These are phyloP conservation scores for Chaenogobius annularis DNA, from an alignment of 2,113 vertebrate genomes.

Conservation along the genomic window DNA sequence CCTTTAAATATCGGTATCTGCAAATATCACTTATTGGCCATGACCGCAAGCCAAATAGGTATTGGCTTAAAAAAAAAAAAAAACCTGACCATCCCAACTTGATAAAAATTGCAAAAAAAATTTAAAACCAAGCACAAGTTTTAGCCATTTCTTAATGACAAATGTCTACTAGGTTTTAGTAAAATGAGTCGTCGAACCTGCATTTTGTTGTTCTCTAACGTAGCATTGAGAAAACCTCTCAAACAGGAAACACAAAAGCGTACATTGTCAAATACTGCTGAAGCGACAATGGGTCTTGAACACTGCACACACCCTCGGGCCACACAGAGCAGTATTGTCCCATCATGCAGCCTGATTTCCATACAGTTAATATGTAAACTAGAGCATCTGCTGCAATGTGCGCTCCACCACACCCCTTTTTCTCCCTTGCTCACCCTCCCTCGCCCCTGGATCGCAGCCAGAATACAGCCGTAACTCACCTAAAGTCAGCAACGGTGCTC, in stretches of 20 bases:
- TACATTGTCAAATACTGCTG: background rate
- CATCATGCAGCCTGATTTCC: constrained; percentile 10
- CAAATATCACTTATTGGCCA: no score
- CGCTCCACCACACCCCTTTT: constrained; percentile 10
- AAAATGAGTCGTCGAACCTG: no score
- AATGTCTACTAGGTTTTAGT: no score
- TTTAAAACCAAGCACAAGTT: no score
- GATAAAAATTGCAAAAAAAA: no score
- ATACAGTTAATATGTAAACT: constrained; percentile 63
- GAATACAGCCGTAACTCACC: background rate
- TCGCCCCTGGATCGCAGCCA: constrained; percentile 42
- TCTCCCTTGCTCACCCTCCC: background rate
- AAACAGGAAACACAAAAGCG: background rate
- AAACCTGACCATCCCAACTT: no score
- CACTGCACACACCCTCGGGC: background rate
- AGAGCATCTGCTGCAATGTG: constrained; percentile 60
- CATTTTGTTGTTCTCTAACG: background rate
- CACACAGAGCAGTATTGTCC: constrained; percentile 21
- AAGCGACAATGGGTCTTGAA: background rate
- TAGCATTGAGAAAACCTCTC: background rate
- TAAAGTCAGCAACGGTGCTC: background rate
- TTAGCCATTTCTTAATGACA: background rate
- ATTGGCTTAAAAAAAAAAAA: no score
- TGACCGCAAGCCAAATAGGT: no score
- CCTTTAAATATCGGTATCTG: no score